These are phyloP conservation scores for Sebastiscus albofasciatus DNA, from an alignment of 2,797 vertebrate species.

Conservation along the genomic window DNA sequence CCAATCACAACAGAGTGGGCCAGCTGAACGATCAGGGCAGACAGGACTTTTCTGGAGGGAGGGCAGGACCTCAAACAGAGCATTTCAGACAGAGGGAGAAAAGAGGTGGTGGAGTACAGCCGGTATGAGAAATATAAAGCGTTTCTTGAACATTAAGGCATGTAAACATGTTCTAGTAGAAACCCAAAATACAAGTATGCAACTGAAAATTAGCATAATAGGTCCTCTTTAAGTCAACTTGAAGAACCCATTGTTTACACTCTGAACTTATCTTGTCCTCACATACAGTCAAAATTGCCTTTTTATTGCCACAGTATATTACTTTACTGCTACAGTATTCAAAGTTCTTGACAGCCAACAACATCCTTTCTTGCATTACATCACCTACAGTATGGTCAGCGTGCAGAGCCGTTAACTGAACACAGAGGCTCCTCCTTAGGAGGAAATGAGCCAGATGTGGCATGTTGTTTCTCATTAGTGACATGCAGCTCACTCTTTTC, in stretches of 20 bases:
- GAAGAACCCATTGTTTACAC: conserved; percentile 21
- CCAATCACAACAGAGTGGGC: too few species aligned
- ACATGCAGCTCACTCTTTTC: conserved; percentile 35
- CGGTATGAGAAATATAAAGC: too few species aligned
- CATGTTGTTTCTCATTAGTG: conserved; percentile 63
- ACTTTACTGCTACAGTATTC: not conserved
- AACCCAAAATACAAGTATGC: too few species aligned
- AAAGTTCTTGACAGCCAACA: not conserved
- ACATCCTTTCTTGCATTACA: not conserved
- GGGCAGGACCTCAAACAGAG: too few species aligned
- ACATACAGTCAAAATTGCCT: not conserved
- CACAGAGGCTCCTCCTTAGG: not conserved
- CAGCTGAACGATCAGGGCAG: too few species aligned
- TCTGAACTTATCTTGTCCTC: conserved; percentile 1
- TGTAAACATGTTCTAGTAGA: too few species aligned
- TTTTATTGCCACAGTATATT: not conserved
- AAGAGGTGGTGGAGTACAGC: too few species aligned
- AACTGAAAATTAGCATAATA: too few species aligned
- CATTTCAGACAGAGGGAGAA: too few species aligned
- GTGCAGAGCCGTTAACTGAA: not conserved
- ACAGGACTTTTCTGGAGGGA: too few species aligned
- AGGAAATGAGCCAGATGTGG: conserved; percentile 62
- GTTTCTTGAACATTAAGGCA: too few species aligned
- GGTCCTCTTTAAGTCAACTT: not conserved
- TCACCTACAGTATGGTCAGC: not conserved